Evolutionary conservation across 1,140 invertebrate genomes (phyloP).

Genomic region (Trichonephila clavata): DNA sequence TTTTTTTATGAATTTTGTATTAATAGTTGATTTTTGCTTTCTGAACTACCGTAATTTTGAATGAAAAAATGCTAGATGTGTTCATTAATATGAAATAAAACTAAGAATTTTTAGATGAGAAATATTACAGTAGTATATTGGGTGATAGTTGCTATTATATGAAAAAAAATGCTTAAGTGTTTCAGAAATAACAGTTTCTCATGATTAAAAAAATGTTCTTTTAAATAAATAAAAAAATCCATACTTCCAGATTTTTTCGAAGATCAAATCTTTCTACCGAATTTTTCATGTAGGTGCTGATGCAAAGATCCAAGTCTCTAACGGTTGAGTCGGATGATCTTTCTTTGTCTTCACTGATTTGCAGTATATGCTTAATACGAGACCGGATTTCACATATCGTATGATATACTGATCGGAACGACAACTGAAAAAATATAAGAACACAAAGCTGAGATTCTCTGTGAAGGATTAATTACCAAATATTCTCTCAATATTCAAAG

Average conservation of each 20-base stretch:
- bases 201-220: neutral
- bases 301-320: constrained; percentile 82
- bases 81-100: too few relatives aligned
- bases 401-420: constrained; percentile 84
- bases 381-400: constrained; percentile 82
- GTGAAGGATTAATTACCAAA: too few relatives aligned
- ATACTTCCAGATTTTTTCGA: constrained; percentile 84
- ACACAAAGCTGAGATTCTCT: too few relatives aligned
- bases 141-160: too few relatives aligned
- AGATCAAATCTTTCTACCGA: constrained; percentile 84
- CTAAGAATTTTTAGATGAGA: too few relatives aligned
- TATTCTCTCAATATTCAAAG: too few relatives aligned
- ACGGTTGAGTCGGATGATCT: constrained; percentile 78
- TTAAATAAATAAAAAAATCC: constrained; percentile 47
- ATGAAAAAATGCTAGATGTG: too few relatives aligned
- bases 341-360: constrained; percentile 78
- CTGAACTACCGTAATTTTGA: too few relatives aligned
- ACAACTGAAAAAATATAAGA: constrained; percentile 81
- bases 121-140: too few relatives aligned
- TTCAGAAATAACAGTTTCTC: neutral
- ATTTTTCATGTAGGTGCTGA: constrained; percentile 83
- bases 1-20: too few relatives aligned
- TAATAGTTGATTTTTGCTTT: too few relatives aligned
- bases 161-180: too few relatives aligned
- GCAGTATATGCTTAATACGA: constrained; percentile 82